Evolutionary conservation across 2,888 invertebrate genomes (phyloP).

Genomic region (Nymphalis urticae): DNA sequence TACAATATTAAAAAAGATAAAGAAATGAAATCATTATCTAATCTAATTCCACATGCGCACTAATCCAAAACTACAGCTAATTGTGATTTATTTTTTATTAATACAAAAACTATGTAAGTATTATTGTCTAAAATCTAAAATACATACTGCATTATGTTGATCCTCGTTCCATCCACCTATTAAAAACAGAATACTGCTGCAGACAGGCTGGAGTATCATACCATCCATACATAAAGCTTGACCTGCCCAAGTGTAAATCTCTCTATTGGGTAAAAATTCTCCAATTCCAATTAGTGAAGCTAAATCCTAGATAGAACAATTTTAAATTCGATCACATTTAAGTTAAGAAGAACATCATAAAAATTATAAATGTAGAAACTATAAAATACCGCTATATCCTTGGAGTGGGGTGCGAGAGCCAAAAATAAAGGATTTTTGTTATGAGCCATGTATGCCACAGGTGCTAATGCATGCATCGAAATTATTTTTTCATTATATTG

Average conservation of each 20-base stretch:
- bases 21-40: too few species aligned
- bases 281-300: conserved; percentile 74
- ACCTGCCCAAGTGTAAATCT: conserved; percentile 75
- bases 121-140: not conserved
- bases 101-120: too few species aligned
- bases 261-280: conserved; percentile 84
- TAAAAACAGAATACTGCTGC: conserved; percentile 82
- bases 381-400: conserved; percentile 63
- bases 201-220: conserved; percentile 74
- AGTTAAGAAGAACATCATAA: not conserved
- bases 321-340: not conserved
- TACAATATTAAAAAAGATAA: too few species aligned
- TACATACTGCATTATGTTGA: conserved; percentile 49
- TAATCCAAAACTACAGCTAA: not conserved
- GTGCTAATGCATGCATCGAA: conserved; percentile 85
- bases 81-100: not conserved
- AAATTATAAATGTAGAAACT: not conserved
- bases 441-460: conserved; percentile 84
- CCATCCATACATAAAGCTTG: conserved; percentile 79
- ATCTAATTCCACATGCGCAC: too few species aligned
- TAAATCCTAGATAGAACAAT: conserved; percentile 54
- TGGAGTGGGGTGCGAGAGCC: conserved; percentile 65
- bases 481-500: conserved; percentile 85
- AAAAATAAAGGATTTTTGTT: conserved; percentile 75
- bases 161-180: conserved; percentile 75